A percentile compares a stretch with the other conserved stretches of the same genome.
These are phyloP conservation scores for Oreochromis grahami DNA, from an alignment of 2,797 vertebrate genomes.

Conservation along the genomic window DNA sequence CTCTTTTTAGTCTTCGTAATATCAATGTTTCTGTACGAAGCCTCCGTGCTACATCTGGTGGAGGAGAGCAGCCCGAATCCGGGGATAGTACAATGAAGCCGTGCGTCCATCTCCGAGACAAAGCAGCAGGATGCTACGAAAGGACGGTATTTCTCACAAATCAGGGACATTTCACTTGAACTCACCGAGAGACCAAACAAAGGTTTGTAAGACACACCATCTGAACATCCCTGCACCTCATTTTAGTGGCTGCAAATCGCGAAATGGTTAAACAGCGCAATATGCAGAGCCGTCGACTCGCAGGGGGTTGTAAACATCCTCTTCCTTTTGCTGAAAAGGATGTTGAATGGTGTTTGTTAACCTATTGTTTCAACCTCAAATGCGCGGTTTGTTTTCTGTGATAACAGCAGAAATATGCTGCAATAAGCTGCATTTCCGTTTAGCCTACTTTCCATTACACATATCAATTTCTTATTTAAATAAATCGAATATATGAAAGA, in stretches of 20 bases:
- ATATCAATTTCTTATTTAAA: neutral
- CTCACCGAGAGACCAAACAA: conserved; percentile 14
- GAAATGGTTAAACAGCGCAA: neutral
- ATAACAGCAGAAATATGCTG: neutral
- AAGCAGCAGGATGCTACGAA: conserved; percentile 55
- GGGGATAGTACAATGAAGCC: conserved; percentile 57
- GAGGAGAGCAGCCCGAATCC: conserved; percentile 36
- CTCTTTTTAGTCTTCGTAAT: neutral
- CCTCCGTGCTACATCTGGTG: conserved; percentile 16
- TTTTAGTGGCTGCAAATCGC: neutral
- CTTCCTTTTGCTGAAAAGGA: neutral
- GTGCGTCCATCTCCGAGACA: conserved; percentile 49
- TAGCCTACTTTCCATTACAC: neutral
- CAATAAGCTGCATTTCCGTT: neutral
- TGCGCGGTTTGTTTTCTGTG: neutral
- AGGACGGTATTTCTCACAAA: conserved; percentile 1
- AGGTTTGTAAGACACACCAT: conserved; percentile 47
- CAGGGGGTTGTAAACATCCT: neutral
- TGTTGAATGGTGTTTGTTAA: neutral
- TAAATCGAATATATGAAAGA: neutral
- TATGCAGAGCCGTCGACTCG: neutral
- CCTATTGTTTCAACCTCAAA: neutral
- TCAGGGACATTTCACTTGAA: conserved; percentile 14
- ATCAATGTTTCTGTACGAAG: neutral
- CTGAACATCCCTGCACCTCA: neutral